Conservation (phyloP, 30 jellyfish, hydroid and myxozoan genomes). For the Rhopilema esculentum region DNA sequence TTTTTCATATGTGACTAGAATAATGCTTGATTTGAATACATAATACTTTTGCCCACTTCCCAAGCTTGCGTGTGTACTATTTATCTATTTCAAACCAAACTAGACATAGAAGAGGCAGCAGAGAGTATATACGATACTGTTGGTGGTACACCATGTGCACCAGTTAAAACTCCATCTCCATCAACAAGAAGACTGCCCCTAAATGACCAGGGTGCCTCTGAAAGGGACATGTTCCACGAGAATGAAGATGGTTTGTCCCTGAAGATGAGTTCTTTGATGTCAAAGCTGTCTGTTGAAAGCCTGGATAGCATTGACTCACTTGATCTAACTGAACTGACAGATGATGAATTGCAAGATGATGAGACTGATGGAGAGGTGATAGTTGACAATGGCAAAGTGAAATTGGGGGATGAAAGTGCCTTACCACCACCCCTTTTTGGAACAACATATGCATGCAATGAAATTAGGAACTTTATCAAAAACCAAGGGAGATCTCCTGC, state of each 20-base stretch:
- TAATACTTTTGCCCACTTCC: too few relatives aligned
- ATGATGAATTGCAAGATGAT: constrained; percentile 39
- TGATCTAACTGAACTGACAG: constrained; percentile 62
- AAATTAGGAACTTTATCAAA: constrained; percentile 31
- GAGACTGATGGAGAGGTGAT: constrained; percentile 5
- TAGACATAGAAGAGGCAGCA: constrained; percentile 3
- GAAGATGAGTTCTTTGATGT: constrained; percentile 44
- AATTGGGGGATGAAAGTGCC: neutral
- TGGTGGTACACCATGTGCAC: neutral
- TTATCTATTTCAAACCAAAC: too few relatives aligned
- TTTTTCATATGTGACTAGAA: too few relatives aligned
- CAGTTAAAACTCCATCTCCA: constrained; percentile 4
- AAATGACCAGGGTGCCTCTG: constrained; percentile 20
- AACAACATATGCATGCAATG: constrained; percentile 49
- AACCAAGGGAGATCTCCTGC: neutral
- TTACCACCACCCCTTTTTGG: constrained; percentile 46
- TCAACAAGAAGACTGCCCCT: constrained; percentile 14
- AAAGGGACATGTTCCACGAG: constrained; percentile 16
- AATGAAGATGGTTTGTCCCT: neutral
- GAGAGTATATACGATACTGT: constrained; percentile 28
- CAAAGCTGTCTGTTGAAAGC: constrained; percentile 66
- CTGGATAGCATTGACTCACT: constrained; percentile 68
- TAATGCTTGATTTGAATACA: too few relatives aligned
- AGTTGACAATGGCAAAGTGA: neutral
- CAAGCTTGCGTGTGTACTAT: too few relatives aligned